These are phyloP conservation scores for Otis tarda DNA, from an alignment of 2,113 vertebrate genomes.

Conservation along the genomic window DNA sequence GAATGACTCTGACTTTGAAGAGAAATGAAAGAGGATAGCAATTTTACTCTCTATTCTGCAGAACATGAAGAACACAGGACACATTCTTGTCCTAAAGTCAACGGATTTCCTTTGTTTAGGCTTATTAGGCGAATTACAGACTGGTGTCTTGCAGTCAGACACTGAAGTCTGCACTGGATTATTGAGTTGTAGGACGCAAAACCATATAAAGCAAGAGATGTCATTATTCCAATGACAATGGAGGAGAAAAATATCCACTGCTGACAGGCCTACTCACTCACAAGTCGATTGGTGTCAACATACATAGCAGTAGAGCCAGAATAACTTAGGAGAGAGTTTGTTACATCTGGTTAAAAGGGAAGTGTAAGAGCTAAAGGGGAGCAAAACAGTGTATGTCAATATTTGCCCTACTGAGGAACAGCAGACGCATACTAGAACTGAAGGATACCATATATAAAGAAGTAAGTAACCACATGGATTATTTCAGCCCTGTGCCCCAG, in stretches of 20 bases:
- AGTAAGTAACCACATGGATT: constrained; percentile 66
- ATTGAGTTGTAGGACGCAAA: constrained; percentile 63
- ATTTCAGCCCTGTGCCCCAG: constrained; percentile 69
- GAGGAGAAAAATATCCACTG: constrained; percentile 67
- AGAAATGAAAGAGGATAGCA: not conserved
- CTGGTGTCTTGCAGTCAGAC: constrained; percentile 60
- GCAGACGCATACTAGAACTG: constrained; percentile 67
- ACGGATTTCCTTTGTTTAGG: constrained; percentile 73
- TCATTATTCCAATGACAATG: constrained; percentile 71
- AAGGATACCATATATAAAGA: constrained; percentile 61
- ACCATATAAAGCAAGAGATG: constrained; percentile 72
- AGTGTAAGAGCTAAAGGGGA: constrained; percentile 60
- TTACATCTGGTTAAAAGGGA: constrained; percentile 70
- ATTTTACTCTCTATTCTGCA: constrained; percentile 29
- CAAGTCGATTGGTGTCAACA: constrained; percentile 64
- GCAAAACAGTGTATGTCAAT: constrained; percentile 63
- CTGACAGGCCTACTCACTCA: constrained; percentile 72
- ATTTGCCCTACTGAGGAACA: constrained; percentile 68
- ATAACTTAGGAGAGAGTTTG: constrained; percentile 58
- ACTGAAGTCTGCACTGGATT: constrained; percentile 65
- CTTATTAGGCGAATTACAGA: constrained; percentile 60
- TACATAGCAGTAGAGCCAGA: constrained; percentile 57
- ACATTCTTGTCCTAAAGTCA: constrained; percentile 60
- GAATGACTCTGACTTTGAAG: constrained; percentile 20
- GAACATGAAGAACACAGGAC: constrained; percentile 9